Conservation (phyloP, 2,113 vertebrate species). For the Rhombomys opimus region DNA sequence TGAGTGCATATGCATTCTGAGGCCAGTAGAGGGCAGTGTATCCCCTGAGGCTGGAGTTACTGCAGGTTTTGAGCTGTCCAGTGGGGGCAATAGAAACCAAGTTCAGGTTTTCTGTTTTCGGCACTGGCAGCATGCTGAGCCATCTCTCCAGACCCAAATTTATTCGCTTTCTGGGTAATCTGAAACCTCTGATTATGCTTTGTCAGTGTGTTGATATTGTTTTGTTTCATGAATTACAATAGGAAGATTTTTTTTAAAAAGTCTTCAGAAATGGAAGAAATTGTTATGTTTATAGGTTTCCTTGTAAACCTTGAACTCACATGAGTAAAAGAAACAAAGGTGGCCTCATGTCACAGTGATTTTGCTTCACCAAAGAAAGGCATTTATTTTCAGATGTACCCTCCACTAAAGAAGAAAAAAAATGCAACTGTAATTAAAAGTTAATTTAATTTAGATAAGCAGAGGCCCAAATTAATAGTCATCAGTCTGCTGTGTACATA, state of each 20-base stretch:
- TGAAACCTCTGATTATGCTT: background rate
- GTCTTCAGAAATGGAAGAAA: background rate
- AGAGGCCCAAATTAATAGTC: background rate
- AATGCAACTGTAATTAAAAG: conserved; percentile 63
- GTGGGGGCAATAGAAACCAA: background rate
- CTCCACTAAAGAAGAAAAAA: conserved; percentile 25
- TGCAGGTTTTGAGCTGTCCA: no score
- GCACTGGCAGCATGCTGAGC: background rate
- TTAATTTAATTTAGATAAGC: conserved; percentile 79
- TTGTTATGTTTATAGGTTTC: background rate
- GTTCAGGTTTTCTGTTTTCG: background rate
- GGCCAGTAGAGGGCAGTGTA: background rate
- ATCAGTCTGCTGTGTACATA: background rate
- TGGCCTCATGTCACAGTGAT: background rate
- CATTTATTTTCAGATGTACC: conserved; percentile 45
- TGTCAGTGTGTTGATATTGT: background rate
- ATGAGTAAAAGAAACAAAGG: conserved; percentile 7
- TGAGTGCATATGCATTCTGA: background rate
- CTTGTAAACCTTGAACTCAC: background rate
- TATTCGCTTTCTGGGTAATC: conserved; percentile 23
- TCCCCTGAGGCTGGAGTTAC: no score
- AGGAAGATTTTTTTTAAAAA: conserved; percentile 11
- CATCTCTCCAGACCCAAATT: background rate
- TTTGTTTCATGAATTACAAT: background rate
- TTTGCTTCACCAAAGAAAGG: background rate